These are phyloP conservation scores for Choreutis nemorana DNA, from an alignment of 2,888 invertebrate genomes.

Conservation along the genomic window DNA sequence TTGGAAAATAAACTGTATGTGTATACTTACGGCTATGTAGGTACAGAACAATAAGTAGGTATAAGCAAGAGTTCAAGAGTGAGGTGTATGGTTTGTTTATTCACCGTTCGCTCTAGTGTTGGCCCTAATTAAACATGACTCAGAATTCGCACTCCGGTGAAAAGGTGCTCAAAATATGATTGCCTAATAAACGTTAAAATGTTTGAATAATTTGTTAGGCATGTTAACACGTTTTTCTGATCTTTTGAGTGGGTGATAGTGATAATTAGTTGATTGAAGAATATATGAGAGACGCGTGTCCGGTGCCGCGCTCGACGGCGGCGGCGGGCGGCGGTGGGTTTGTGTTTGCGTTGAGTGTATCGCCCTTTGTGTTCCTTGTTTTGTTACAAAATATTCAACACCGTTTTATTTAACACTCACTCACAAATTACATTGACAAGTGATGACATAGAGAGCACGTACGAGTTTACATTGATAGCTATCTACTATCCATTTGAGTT, in stretches of 20 bases:
- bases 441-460: constrained; percentile 37
- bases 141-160: constrained; percentile 14
- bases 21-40: no score
- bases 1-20: no score
- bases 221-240: constrained; percentile 16
- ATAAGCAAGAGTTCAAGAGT: no score
- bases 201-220: constrained; percentile 7
- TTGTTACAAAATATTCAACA: constrained; percentile 66
- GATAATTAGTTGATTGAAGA: constrained; percentile 50
- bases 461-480: no score
- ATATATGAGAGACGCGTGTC: constrained; percentile 23
- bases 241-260: constrained; percentile 28
- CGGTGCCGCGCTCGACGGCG: no score
- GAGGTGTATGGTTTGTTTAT: no score
- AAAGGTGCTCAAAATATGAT: constrained; percentile 14
- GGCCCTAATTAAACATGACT: constrained; percentile 11
- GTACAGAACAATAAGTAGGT: no score
- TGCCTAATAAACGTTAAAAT: constrained; percentile 11
- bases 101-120: constrained; percentile 4
- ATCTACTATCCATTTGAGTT: no score
- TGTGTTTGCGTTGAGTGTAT: constrained; percentile 57
- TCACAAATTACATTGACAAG: constrained; percentile 58
- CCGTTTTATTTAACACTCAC: constrained; percentile 63
- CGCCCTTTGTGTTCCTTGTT: constrained; percentile 63
- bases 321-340: constrained; percentile 18